Evolutionary conservation across 2,797 vertebrate species (phyloP), one percentile per base, ranked within the genome.

Genomic region (Anas bahamensis): DNA sequence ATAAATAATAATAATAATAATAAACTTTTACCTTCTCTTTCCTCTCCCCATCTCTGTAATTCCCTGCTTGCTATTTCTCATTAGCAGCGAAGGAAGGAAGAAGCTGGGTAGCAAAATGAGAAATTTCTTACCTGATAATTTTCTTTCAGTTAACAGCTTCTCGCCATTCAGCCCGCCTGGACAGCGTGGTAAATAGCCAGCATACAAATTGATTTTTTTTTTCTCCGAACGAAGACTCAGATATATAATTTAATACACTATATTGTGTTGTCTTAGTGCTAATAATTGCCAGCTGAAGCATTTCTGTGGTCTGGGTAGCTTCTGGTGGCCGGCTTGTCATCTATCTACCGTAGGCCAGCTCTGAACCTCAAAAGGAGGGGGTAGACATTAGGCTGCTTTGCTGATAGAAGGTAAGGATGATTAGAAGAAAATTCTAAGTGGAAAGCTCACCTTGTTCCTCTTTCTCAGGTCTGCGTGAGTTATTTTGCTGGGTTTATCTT

Each of bases 71-170:
- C 74, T 88, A 41, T 86, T 96, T 93, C 81, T 94, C 55, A 72
- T 96, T 97, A 92, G 44, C 87, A 68, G 5, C 22, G 70, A 90
- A 57, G 61, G 82, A 95, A 83, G 77, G 69, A 93, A 88, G 93
- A 94, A 95, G 85, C 93, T 95, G 96, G 26, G 95, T 89, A 83
- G 82, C 66, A 79, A 93, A 95, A 93, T 92, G 89, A 93, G 71
- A 88, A 84, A 94, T 91, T 89, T 96, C 83, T 86, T 95, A 89
- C 85, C 74, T 94, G 64, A 52, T 95, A 83, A 96, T 95, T 97
- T 97, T 94, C 70, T 82, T 83, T 17, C 69, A 35, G 19, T 81
- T 94, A 93, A 89, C 82, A 79, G 70, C 92, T 88, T 95, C 74
- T 95, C 56, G 39, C 72, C n/a, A 28, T 85, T 82, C 88, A 87